phyloP scores from a whole-genome alignment of 1,140 invertebrate species.

The Trichogramma pretiosum region DNA sequence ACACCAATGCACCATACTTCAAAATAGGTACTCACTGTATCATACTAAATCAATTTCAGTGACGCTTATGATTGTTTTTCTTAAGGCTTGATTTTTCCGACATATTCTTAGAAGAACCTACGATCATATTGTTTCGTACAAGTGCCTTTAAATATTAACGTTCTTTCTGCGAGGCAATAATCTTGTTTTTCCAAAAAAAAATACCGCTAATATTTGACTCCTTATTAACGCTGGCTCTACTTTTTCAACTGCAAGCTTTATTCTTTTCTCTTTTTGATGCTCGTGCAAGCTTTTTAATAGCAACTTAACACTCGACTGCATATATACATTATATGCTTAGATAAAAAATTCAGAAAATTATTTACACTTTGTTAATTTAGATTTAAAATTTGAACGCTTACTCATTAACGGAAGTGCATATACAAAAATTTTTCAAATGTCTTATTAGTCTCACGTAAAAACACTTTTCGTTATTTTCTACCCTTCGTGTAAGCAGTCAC shows the following conservation, averaged over 20 bases:
- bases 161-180: constrained; percentile 27
- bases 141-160: constrained; percentile 42
- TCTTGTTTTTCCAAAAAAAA: constrained; percentile 27
- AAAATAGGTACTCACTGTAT: constrained; percentile 22
- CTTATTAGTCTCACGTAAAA: too few species aligned
- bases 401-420: too few species aligned
- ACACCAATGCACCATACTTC: constrained; percentile 25
- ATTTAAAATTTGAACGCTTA: too few species aligned
- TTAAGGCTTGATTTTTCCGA: constrained; percentile 17
- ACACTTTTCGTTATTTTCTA: too few species aligned
- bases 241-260: constrained; percentile 22
- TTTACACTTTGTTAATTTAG: too few species aligned
- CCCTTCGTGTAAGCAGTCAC: too few species aligned
- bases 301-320: constrained; percentile 8
- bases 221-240: constrained; percentile 13
- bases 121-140: constrained; percentile 40
- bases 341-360: constrained; percentile 16
- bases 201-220: constrained; percentile 12
- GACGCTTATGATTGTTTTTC: constrained; percentile 16
- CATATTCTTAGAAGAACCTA: constrained; percentile 30
- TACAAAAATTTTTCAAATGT: too few species aligned
- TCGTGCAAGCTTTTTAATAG: constrained; percentile 20
- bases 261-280: constrained; percentile 17
- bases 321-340: constrained; percentile 6
- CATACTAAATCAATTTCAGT: constrained; percentile 13